Base-by-base conservation (phyloP, 2,113 vertebrate genomes). In the Rhea pennata region DNA sequence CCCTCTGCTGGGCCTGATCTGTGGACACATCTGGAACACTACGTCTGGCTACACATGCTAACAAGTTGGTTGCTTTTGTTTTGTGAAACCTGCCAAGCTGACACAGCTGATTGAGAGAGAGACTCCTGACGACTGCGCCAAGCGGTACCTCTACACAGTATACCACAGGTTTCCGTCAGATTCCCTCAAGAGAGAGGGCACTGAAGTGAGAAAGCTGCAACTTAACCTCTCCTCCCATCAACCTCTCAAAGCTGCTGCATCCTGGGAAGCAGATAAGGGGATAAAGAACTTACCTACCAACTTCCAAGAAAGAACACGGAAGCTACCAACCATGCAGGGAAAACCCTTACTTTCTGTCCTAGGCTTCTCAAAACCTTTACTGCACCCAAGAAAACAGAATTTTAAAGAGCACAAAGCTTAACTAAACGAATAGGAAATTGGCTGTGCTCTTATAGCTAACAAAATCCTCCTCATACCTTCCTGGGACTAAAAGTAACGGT, bases 241-340 rank as follows among this genome's bases (percentile, higher is more conserved):
- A 36, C 36, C 36, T 1, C n/a, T 36, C 61, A 20, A 2, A 1
- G 40, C 0, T 19, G 42, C 0, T 0, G 9, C 1, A 1, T 12
- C 8, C 12, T 12, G 31, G 0, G 3, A 22, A 44, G 59, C 17
- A 3, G 12, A 3, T 0, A 15, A 3, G 17, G 71, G 59, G n/a
- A 42, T 36, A 17, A 54, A 27, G 62, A 79, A 48, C 8, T n/a
- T 66, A 39, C 21, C 29, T 73, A 16, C 44, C 15, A 16, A 11
- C 59, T 21, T 15, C 56, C 58, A 5, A 0, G 0, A 23, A 51
- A 44, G 24, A n/a, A 21, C 40, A 19, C 16, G 10, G 10, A 2
- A 69, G 42, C 29, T 17, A 12, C 44, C 42, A 22, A 20, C 12
- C 11, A 14, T 1, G 4, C 42, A 59, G 40, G 39, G 21, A 58